A percentile compares a stretch with the other conserved stretches of the same genome.
Evolutionary conservation across 2,113 vertebrate species (phyloP).

Genomic region (Copsychus sechellarum): DNA sequence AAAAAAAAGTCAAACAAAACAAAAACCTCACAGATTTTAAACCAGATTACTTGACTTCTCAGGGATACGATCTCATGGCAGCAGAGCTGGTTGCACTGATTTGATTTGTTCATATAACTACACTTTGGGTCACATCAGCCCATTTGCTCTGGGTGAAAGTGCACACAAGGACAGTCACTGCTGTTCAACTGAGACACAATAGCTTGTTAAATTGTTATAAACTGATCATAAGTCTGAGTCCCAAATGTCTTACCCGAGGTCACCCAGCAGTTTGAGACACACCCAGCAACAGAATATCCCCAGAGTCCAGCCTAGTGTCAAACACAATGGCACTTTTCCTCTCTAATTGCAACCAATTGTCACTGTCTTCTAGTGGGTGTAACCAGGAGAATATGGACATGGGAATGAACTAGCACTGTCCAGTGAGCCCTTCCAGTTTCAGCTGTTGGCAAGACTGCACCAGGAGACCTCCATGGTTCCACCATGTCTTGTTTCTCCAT

Average conservation of each 20-base stretch:
- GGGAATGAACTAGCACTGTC: not conserved
- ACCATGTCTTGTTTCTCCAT: not conserved
- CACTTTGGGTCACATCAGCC: not conserved
- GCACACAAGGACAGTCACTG: constrained; percentile 58
- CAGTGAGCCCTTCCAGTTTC: not conserved
- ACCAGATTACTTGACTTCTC: not conserved
- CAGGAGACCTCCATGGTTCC: not conserved
- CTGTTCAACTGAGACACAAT: constrained; percentile 63
- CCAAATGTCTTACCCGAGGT: constrained; percentile 61
- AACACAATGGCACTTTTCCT: constrained; percentile 49
- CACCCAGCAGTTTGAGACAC: constrained; percentile 56
- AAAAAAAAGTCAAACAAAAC: not conserved
- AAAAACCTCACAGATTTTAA: not conserved
- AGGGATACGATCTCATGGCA: not conserved
- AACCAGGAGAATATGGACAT: constrained; percentile 15
- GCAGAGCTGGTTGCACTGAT: not conserved
- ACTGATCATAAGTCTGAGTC: constrained; percentile 55
- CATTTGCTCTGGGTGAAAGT: constrained; percentile 45
- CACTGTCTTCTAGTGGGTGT: constrained; percentile 13
- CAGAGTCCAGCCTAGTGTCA: constrained; percentile 16
- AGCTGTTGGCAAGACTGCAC: not conserved
- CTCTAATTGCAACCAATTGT: constrained; percentile 42
- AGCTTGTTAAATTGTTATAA: constrained; percentile 67
- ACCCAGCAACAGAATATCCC: constrained; percentile 49
- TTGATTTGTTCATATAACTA: not conserved